Percentiles rank a stretch among this genome's conserved stretches.
Conservation (phyloP, 2,888 invertebrate genomes). For the Hofmannophila pseudospretella region DNA sequence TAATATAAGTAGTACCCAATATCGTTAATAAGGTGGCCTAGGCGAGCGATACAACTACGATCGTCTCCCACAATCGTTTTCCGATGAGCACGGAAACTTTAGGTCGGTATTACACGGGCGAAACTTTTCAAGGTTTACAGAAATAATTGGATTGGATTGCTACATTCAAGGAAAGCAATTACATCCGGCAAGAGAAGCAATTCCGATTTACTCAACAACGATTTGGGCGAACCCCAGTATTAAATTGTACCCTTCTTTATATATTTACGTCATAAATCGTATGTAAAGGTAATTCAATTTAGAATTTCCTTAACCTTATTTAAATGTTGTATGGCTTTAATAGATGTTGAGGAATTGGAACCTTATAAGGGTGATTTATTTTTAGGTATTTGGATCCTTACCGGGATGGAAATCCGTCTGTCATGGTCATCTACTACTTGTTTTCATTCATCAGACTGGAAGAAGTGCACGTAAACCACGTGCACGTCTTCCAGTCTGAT, state of each 20-base stretch:
- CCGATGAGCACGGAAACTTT: constrained; percentile 37
- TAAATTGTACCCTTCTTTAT: constrained; percentile 52
- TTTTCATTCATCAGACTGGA: too few relatives aligned
- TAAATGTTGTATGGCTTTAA: constrained; percentile 39
- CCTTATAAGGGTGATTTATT: constrained; percentile 9
- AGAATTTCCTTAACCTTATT: constrained; percentile 43
- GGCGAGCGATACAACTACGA: constrained; percentile 1
- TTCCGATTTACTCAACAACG: constrained; percentile 58
- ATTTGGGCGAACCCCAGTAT: constrained; percentile 57
- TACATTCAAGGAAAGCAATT: constrained; percentile 67
- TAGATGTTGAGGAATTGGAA: constrained; percentile 14
- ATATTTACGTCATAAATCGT: constrained; percentile 53
- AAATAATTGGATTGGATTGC: constrained; percentile 72
- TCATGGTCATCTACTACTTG: too few relatives aligned
- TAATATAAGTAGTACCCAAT: constrained; percentile 4
- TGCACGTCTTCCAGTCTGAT: too few relatives aligned
- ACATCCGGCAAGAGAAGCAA: constrained; percentile 60
- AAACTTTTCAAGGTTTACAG: constrained; percentile 67
- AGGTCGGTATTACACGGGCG: constrained; percentile 40
- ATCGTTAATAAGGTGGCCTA: neutral
- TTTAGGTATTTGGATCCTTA: too few relatives aligned
- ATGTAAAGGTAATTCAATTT: constrained; percentile 46
- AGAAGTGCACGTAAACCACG: too few relatives aligned
- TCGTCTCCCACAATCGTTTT: constrained; percentile 47
- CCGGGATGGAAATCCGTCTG: too few relatives aligned